Evolutionary conservation across 1,140 invertebrate species (phyloP), one percentile per base, ranked within the genome.

Genomic region (Calephelis nemesis): DNA sequence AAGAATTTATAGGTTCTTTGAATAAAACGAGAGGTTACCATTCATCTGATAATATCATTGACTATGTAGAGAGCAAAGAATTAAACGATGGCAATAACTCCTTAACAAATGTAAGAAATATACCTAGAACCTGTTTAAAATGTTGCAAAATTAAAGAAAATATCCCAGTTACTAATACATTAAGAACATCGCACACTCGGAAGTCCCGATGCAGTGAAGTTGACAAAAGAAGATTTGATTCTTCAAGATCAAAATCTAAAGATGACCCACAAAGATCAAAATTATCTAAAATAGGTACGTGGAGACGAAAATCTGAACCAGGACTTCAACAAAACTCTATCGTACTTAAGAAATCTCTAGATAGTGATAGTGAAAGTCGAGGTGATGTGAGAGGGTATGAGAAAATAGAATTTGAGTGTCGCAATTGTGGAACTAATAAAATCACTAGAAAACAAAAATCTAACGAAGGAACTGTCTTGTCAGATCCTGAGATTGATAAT

Each of bases 291-390:
- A 92, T 94, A 71, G 88, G 92, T 7, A 94, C 92, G 68, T 95
- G 95, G 95, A 85, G 95, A 77, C 87, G 95, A 71, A 96, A 96
- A 85, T 96, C 95, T 10, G 95, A 96, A 79, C 95, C 95, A 4
- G 94, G 94, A 5, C 89, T 94, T 42, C 87, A 87, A 66, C 85
- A 90, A 67, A 90, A 87, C 65, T 71, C 79, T 40, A 74, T 74
- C n/a, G 77, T 87, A 15, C 64, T 72, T 0, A 91, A 89, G 63
- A 90, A 82, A 74, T 73, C 80, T 50, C 78, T 83, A 72, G 86
- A 90, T 11, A 85, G 83, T 79, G 84, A 91, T 63, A 79, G 73
- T 65, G 86, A 88, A 70, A 88, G 68, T 73, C 74, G 70, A 48
- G 85, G 87, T 62, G 62, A 63, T 9, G 42, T 9, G 7, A 84